Base-by-base conservation (phyloP, 2,797 vertebrate species). In the Vultur gryphus region DNA sequence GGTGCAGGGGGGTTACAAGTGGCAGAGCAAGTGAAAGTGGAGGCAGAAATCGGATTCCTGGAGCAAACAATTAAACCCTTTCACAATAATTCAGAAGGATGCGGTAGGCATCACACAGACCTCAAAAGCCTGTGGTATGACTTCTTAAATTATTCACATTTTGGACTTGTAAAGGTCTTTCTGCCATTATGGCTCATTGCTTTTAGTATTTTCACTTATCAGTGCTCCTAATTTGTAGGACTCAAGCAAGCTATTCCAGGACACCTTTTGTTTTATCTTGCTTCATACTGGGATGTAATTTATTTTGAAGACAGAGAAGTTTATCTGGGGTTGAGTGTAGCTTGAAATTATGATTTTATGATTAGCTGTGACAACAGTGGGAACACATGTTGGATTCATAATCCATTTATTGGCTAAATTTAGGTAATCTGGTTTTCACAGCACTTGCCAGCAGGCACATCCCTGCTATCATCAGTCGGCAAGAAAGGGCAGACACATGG, bases 401-500 rank as follows among this genome's bases (percentile, higher is more conserved):
- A 97, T 95, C 95, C 72, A 94, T 88, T 96, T 96, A 97, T 66
- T 94, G 87, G 93, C 91, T 96, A 97, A 94, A 95, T 96, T 93
- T 95, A 94, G 93, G 96, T 95, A 96, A 96, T 96, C 93, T 95
- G 83, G 80, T 90, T 95, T 93, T 93, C 80, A 84, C 46, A 94
- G 87, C 58, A 69, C 93, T 93, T 89, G 91, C 94, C 93, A 96
- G 94, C 73, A 93, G 95, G 83, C 94, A 90, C 87, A 96, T 94
- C 87, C 69, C 91, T 84, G 91, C 69, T 78, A 70, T 1, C 23
- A 9, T 51, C 43, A 87, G 67, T 52, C 84, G 67, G 83, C 65
- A 91, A 82, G 83, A 86, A 76, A 71, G 66, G 70, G 85, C 91
- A 94, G 69, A 70, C 44, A 51, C 7, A 13, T 7, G 43, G n/a